phyloP scores from a whole-genome alignment of 2,113 vertebrate genomes.

The Eulemur macaco region DNA sequence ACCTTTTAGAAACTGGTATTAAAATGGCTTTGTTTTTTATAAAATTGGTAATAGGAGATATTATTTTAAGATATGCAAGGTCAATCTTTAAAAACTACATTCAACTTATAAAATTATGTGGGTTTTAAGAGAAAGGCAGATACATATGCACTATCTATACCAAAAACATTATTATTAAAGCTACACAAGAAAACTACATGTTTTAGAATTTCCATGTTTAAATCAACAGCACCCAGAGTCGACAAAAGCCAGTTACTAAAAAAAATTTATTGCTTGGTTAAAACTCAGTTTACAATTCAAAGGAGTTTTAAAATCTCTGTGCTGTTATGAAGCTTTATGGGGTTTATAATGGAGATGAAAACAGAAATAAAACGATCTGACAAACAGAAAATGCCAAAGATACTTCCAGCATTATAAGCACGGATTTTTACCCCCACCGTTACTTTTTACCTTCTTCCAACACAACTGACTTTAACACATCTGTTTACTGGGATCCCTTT shows the following conservation, averaged over 20 bases:
- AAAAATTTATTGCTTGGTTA: constrained; percentile 87
- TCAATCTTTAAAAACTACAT: not conserved
- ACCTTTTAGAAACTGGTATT: not conserved
- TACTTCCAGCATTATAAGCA: constrained; percentile 74
- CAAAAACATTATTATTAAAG: constrained; percentile 77
- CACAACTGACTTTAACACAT: constrained; percentile 49
- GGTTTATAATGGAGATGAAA: constrained; percentile 85
- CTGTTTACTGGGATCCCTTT: constrained; percentile 37
- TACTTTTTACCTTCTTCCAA: constrained; percentile 57
- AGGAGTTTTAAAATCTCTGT: constrained; percentile 81
- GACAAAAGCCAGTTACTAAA: constrained; percentile 85
- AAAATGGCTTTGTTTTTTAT: not conserved
- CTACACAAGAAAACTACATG: constrained; percentile 77
- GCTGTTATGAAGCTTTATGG: constrained; percentile 84
- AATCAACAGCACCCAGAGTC: constrained; percentile 81
- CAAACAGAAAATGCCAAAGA: constrained; percentile 82
- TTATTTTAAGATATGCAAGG: not conserved
- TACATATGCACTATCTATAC: constrained; percentile 69
- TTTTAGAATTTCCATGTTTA: constrained; percentile 81
- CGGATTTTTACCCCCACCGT: constrained; percentile 3
- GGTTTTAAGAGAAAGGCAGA: constrained; percentile 73
- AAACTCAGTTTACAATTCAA: constrained; percentile 84
- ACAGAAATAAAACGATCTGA: constrained; percentile 87
- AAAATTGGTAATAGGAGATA: not conserved
- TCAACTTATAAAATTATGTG: not conserved